A percentile compares a stretch with the other conserved stretches of the same genome.
phyloP scores from a whole-genome alignment of 1,140 invertebrate genomes.

The Philopotamus ludificatus region DNA sequence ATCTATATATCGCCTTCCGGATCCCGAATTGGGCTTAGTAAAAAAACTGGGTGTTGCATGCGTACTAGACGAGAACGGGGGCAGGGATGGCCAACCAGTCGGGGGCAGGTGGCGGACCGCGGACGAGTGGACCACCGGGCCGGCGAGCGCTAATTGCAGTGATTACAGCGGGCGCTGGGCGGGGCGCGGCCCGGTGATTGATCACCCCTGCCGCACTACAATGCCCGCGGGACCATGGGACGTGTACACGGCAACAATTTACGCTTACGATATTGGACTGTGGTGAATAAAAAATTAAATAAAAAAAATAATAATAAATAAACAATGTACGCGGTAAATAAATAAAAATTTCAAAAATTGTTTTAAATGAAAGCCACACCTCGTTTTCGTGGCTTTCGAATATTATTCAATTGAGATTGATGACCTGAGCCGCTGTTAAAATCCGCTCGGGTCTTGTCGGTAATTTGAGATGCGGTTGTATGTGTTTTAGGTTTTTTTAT shows the following conservation, averaged over 20 bases:
- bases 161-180: slow-evolving; percentile 46
- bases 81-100: not conserved
- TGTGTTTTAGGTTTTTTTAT: too few species aligned
- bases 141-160: slow-evolving; percentile 46
- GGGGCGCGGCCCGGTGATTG: slow-evolving; percentile 23
- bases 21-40: too few species aligned
- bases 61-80: not conserved
- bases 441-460: not conserved
- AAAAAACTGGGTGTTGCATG: too few species aligned
- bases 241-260: not conserved
- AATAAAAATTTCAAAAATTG: slow-evolving; percentile 22
- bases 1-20: too few species aligned
- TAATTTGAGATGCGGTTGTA: too few species aligned
- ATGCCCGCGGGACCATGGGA: slow-evolving; percentile 5
- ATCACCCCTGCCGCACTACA: slow-evolving; percentile 17
- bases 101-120: slow-evolving; percentile 44
- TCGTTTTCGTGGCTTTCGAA: slow-evolving; percentile 5
- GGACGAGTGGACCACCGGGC: slow-evolving; percentile 45
- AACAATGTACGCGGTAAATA: not conserved
- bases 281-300: not conserved
- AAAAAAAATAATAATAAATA: not conserved
- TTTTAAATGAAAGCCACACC: slow-evolving; percentile 25
- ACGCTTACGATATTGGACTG: not conserved
- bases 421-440: not conserved
- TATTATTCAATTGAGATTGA: slow-evolving; percentile 18